phyloP scores from a whole-genome alignment of 2,113 vertebrate genomes.

The Nannospalax galili region DNA sequence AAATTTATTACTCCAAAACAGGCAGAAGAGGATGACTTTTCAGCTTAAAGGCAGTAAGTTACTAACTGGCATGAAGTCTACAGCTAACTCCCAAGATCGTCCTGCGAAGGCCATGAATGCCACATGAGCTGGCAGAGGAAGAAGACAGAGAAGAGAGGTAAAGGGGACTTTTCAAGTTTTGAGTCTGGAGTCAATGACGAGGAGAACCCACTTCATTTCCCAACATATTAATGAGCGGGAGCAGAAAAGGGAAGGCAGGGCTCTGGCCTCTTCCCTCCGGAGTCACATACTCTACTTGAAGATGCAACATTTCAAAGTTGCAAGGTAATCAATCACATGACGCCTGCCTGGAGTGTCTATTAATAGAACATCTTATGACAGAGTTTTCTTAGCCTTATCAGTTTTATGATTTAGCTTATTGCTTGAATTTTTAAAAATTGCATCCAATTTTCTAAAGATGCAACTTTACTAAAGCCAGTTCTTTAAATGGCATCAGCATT shows the following conservation, averaged over 20 bases:
- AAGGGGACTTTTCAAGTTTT: neutral
- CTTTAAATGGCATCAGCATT: conserved; percentile 51
- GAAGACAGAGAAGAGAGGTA: neutral
- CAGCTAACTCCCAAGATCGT: neutral
- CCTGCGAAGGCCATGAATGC: neutral
- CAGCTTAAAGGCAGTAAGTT: neutral
- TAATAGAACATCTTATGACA: neutral
- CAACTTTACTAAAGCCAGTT: conserved; percentile 26
- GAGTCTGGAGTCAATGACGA: neutral
- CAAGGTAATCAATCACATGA: neutral
- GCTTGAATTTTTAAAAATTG: conserved; percentile 35
- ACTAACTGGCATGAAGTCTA: neutral
- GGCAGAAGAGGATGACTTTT: neutral
- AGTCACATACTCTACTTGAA: neutral
- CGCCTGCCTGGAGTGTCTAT: neutral
- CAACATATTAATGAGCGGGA: neutral
- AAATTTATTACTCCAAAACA: neutral
- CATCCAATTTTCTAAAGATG: conserved; percentile 14
- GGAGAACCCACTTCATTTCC: neutral
- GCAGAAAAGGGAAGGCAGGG: neutral
- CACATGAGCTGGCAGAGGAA: neutral
- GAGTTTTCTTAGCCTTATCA: neutral
- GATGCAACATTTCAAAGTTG: neutral
- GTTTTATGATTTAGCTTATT: conserved; percentile 10
- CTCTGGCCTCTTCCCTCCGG: neutral